Evolutionary conservation across 23 tunicate genomes (phyloP).

Genomic region (Ascidia mentula): DNA sequence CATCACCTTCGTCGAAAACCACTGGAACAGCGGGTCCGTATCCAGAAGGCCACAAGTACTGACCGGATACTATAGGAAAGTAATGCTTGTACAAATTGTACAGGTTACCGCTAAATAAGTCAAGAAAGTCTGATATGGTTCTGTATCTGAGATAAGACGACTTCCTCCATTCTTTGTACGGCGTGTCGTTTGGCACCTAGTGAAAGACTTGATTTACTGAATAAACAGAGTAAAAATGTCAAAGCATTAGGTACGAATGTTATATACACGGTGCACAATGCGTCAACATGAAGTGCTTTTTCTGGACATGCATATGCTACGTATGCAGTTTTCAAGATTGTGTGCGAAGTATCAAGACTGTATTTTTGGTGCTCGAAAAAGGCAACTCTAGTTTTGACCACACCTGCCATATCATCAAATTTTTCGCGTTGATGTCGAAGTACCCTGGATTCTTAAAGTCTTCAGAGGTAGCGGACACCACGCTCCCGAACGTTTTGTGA

Average conservation of each 20-base stretch:
- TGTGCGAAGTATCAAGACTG: too few relatives aligned
- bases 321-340: too few relatives aligned
- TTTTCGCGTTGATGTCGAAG: conserved; percentile 45
- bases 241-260: too few relatives aligned
- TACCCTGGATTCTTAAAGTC: conserved; percentile 72
- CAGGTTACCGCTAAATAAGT: conserved; percentile 45
- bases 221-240: too few relatives aligned
- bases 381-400: too few relatives aligned
- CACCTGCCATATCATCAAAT: conserved; percentile 91
- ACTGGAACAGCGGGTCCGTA: conserved; percentile 57
- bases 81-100: conserved; percentile 27
- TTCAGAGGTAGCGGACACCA: conserved; percentile 22
- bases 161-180: conserved; percentile 11
- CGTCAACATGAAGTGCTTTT: too few relatives aligned
- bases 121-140: conserved; percentile 34
- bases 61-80: conserved; percentile 32
- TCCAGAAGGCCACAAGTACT: conserved; percentile 4
- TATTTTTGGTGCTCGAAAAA: too few relatives aligned
- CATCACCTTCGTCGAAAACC: conserved; percentile 45
- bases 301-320: too few relatives aligned
- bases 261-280: too few relatives aligned
- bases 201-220: too few relatives aligned
- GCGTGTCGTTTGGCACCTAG: conserved; percentile 71
- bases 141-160: conserved; percentile 34
- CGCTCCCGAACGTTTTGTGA: conserved; percentile 54